Percentiles rank a stretch among this genome's conserved stretches.
Conservation (phyloP, 1,140 invertebrate species). For the Zaprionus lachaisei region DNA sequence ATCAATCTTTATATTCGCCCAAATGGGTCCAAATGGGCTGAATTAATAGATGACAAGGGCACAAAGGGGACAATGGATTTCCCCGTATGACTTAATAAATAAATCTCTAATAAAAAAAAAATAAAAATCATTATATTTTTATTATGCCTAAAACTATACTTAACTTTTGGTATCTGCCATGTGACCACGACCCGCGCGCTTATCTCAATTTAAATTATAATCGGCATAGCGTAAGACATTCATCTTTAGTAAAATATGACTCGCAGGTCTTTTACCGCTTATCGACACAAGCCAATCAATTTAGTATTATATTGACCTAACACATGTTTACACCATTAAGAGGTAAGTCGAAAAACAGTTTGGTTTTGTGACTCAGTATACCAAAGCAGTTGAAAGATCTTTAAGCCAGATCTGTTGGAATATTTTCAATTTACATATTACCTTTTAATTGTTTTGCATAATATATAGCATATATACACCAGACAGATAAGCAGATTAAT, state of each 20-base stretch:
- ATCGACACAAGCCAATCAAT: not conserved
- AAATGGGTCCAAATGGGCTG: no score
- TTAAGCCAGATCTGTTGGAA: not conserved
- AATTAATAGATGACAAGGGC: no score
- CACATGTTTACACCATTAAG: not conserved
- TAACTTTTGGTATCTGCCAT: conserved; percentile 3
- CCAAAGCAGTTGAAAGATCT: not conserved
- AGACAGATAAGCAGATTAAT: conserved; percentile 4
- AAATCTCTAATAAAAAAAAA: no score
- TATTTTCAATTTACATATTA: not conserved
- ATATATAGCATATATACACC: not conserved
- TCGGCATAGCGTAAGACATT: not conserved
- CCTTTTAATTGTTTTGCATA: not conserved
- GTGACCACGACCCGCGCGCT: not conserved
- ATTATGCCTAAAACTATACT: conserved; percentile 6
- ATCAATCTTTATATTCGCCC: not conserved
- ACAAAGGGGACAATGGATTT: no score
- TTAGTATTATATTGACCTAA: not conserved
- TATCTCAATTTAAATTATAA: conserved; percentile 2
- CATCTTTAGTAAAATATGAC: not conserved
- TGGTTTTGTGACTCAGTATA: not conserved
- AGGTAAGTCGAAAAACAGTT: not conserved
- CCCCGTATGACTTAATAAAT: no score
- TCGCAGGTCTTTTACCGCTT: not conserved
- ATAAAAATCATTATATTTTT: no score